These are phyloP conservation scores for Rutilus rutilus DNA, from an alignment of 2,113 vertebrate species.

Conservation along the genomic window DNA sequence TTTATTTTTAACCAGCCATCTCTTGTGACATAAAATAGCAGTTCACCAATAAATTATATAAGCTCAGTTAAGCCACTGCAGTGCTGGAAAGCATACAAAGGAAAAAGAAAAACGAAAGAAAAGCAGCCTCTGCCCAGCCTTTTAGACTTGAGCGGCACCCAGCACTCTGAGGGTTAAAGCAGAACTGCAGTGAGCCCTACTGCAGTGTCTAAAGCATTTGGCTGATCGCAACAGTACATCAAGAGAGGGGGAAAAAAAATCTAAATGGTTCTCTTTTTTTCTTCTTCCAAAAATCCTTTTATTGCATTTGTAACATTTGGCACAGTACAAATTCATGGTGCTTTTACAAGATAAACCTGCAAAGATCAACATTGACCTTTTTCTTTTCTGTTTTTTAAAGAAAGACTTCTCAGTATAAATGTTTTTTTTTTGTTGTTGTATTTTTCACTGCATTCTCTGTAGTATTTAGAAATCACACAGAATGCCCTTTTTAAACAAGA, in stretches of 20 bases:
- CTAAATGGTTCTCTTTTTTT: slow-evolving; percentile 59
- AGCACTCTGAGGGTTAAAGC: slow-evolving; percentile 78
- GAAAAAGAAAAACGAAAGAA: neutral
- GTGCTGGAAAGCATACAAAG: neutral
- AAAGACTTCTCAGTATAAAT: slow-evolving; percentile 88
- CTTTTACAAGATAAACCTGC: slow-evolving; percentile 89
- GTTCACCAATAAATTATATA: neutral
- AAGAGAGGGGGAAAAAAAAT: slow-evolving; percentile 64
- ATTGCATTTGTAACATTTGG: slow-evolving; percentile 94
- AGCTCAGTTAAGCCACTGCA: neutral
- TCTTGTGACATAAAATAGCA: neutral
- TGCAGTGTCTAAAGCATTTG: slow-evolving; percentile 82
- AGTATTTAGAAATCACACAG: slow-evolving; percentile 84
- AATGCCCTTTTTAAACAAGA: slow-evolving; percentile 80
- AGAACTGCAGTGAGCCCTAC: slow-evolving; percentile 83
- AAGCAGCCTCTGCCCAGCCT: neutral
- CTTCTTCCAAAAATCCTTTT: slow-evolving; percentile 84
- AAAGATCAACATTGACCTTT: slow-evolving; percentile 83
- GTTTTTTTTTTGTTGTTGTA: slow-evolving; percentile 54
- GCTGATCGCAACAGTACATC: slow-evolving; percentile 77
- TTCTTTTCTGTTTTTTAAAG: slow-evolving; percentile 69
- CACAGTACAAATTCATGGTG: slow-evolving; percentile 92
- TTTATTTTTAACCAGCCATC: neutral
- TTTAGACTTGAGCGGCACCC: slow-evolving; percentile 49
- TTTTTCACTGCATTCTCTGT: slow-evolving; percentile 79